Percentiles rank a stretch among this genome's conserved stretches.
These are phyloP conservation scores for Leptatherina wallacei DNA, from an alignment of 2,797 vertebrate species.

Conservation along the genomic window DNA sequence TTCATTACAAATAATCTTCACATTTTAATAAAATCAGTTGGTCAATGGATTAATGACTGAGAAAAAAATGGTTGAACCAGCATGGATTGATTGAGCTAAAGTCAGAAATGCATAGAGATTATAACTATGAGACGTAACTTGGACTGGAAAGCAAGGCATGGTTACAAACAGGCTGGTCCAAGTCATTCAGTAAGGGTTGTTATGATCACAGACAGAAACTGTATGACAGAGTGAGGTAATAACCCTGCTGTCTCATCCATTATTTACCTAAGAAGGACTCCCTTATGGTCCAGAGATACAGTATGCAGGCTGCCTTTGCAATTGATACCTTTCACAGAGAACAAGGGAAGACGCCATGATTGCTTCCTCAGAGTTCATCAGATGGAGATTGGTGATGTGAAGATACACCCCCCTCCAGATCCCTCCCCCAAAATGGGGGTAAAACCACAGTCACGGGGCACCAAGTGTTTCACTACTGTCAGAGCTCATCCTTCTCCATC, in stretches of 20 bases:
- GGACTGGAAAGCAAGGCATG: constrained; percentile 34
- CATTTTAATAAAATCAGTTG: constrained; percentile 65
- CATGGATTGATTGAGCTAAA: constrained; percentile 41
- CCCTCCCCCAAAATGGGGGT: constrained; percentile 22
- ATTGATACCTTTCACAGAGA: constrained; percentile 36
- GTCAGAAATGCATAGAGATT: constrained; percentile 66
- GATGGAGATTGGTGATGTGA: constrained; percentile 36
- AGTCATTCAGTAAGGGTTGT: constrained; percentile 31
- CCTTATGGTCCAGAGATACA: constrained; percentile 51
- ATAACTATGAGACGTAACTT: constrained; percentile 48
- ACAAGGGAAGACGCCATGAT: constrained; percentile 31
- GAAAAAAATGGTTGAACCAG: constrained; percentile 52
- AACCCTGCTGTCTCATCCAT: constrained; percentile 43
- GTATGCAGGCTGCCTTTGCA: constrained; percentile 52
- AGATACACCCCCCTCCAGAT: constrained; percentile 19
- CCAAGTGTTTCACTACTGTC: constrained; percentile 73
- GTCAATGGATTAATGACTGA: constrained; percentile 56
- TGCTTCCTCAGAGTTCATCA: constrained; percentile 35
- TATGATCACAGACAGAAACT: constrained; percentile 45
- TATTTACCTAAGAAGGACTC: constrained; percentile 39
- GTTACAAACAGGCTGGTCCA: constrained; percentile 51
- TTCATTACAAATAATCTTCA: constrained; percentile 55
- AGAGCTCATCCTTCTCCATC: constrained; percentile 99
- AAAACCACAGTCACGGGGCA: constrained; percentile 48
- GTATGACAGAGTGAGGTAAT: constrained; percentile 59